Conservation (phyloP, 2,113 vertebrate genomes). For the Austrofundulus limnaeus region DNA sequence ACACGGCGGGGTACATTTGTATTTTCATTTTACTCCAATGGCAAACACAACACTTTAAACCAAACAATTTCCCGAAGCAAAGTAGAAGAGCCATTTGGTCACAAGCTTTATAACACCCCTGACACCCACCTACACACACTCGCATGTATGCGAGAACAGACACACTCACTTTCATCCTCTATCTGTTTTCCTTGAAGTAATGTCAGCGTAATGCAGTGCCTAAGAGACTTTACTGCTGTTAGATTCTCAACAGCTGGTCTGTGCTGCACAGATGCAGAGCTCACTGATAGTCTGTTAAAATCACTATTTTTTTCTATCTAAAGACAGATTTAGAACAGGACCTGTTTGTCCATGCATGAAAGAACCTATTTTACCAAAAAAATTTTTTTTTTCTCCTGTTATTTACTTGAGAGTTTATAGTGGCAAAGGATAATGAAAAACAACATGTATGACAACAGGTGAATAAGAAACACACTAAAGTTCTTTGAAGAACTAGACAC, state of each 20-base stretch:
- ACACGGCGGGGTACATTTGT: conserved; percentile 20
- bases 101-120: conserved; percentile 26
- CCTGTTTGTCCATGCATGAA: conserved; percentile 68
- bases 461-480: too few relatives aligned
- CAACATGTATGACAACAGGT: too few relatives aligned
- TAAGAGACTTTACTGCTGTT: conserved; percentile 45
- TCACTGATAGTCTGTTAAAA: conserved; percentile 73
- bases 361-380: conserved; percentile 55
- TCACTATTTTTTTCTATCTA: conserved; percentile 63
- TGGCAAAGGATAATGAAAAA: conserved; percentile 20
- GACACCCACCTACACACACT: conserved; percentile 30
- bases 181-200: conserved; percentile 48
- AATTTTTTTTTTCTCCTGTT: not conserved
- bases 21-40: conserved; percentile 22
- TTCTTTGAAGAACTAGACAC: too few relatives aligned
- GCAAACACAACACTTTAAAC: conserved; percentile 54
- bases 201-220: conserved; percentile 56
- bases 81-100: conserved; percentile 46
- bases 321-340: conserved; percentile 66
- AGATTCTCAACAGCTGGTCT: conserved; percentile 69
- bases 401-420: conserved; percentile 15
- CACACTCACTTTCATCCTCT: conserved; percentile 22
- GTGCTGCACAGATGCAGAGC: conserved; percentile 58
- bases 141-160: conserved; percentile 4
- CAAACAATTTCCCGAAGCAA: conserved; percentile 51